Conservation (phyloP, 2,888 invertebrate genomes). For the Nasonia oneida region DNA sequence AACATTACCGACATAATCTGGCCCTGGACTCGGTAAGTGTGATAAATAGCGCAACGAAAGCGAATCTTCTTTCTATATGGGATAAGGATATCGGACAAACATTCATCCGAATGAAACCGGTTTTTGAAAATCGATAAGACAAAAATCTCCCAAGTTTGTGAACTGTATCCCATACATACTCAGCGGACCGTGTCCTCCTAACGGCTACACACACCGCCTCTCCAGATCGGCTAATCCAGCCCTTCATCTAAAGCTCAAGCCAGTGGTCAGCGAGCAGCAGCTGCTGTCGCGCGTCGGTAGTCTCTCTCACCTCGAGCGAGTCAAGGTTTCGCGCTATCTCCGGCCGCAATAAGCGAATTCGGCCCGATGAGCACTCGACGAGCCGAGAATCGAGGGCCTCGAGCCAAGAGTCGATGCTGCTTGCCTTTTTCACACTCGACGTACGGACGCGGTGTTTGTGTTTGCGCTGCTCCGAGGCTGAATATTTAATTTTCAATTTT, state of each 20-base stretch:
- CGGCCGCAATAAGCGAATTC: slow-evolving; percentile 49
- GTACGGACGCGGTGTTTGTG: slow-evolving; percentile 1
- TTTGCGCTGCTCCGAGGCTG: slow-evolving; percentile 10
- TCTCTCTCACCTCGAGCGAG: slow-evolving; percentile 11
- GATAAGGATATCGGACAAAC: neutral
- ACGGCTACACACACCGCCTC: neutral
- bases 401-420: slow-evolving; percentile 14
- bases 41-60: neutral
- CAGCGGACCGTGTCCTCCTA: neutral
- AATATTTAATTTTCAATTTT: slow-evolving; percentile 21
- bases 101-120: neutral
- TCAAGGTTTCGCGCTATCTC: slow-evolving; percentile 43
- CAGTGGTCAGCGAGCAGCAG: slow-evolving; percentile 16
- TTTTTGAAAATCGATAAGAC: neutral
- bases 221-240: neutral
- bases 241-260: neutral
- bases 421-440: slow-evolving; percentile 24
- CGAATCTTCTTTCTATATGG: neutral
- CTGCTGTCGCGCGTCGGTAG: slow-evolving; percentile 27
- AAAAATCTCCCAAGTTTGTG: neutral
- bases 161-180: neutral
- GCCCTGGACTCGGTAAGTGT: neutral
- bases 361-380: slow-evolving; percentile 44
- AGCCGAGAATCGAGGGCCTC: slow-evolving; percentile 39
- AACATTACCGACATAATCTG: slow-evolving; percentile 1